A percentile compares a stretch with the other conserved stretches of the same genome.
Conservation (phyloP, 2,113 vertebrate species). For the Cyanistes caeruleus region DNA sequence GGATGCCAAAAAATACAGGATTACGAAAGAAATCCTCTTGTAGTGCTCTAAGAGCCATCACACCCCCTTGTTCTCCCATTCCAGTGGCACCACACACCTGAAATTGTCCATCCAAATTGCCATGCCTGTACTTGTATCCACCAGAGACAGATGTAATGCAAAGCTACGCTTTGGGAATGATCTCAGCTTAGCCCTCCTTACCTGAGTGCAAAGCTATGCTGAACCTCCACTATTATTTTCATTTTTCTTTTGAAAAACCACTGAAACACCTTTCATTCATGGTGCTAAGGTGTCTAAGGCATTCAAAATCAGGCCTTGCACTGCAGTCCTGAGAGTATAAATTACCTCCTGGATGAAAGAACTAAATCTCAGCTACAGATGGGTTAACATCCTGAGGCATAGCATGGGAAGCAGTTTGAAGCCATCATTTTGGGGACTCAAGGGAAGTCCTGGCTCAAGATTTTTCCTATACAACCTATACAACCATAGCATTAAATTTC, state of each 20-base stretch:
- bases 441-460: not conserved
- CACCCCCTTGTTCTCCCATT: rapidly evolving
- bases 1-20: not conserved
- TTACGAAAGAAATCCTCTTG: not conserved
- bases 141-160: rapidly evolving
- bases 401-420: not conserved
- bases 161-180: not conserved
- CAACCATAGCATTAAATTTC: not conserved
- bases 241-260: not conserved
- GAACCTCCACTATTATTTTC: not conserved
- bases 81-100: not conserved
- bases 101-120: not conserved
- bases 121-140: not conserved
- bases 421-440: not conserved
- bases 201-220: not conserved
- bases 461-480: not conserved
- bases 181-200: not conserved
- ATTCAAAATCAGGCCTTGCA: not conserved
- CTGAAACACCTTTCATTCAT: not conserved
- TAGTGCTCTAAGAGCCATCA: not conserved
- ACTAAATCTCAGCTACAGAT: not conserved
- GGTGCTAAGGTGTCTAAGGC: not conserved
- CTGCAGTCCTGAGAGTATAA: not conserved
- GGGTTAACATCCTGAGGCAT: not conserved
- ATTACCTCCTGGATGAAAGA: not conserved